A percentile compares a stretch with the other conserved stretches of the same genome.
Conservation (phyloP, 2,113 vertebrate genomes). For the Stegastes partitus region DNA sequence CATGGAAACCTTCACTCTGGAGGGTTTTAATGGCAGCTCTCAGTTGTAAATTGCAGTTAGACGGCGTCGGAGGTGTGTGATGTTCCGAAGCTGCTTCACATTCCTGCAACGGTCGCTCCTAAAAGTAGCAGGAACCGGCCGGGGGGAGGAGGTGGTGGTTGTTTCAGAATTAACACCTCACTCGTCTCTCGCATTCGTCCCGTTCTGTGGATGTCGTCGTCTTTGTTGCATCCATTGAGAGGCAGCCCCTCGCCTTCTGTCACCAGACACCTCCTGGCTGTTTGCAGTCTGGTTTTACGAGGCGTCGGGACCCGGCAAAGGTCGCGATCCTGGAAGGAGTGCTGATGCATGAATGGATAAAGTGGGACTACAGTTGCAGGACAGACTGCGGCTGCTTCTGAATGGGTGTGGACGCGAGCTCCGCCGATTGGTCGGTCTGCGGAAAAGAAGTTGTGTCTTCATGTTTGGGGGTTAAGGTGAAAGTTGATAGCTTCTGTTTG, state of each 20-base stretch:
- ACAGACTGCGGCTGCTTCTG: background rate
- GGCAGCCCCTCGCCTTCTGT: background rate
- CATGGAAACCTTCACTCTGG: background rate
- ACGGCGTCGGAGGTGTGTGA: background rate
- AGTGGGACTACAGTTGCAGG: slow-evolving; percentile 11
- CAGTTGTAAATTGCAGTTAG: background rate
- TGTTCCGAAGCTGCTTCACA: too few species aligned
- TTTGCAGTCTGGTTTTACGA: slow-evolving; percentile 25
- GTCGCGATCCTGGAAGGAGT: slow-evolving; percentile 14
- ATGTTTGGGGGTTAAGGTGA: background rate
- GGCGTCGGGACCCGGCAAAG: background rate
- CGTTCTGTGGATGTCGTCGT: background rate
- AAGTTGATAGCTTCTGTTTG: background rate
- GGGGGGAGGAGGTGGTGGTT: background rate
- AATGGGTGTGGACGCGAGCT: background rate
- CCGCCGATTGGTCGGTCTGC: background rate
- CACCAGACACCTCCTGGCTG: background rate
- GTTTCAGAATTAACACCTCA: slow-evolving; percentile 19
- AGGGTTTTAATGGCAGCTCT: background rate
- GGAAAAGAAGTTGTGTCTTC: background rate
- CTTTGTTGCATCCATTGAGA: slow-evolving; percentile 29
- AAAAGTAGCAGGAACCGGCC: background rate
- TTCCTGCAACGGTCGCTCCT: background rate
- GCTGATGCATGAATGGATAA: slow-evolving; percentile 13
- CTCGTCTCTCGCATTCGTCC: slow-evolving; percentile 9